Conservation (phyloP, 2,888 invertebrate species). For the Reticulitermes lucifugus region DNA sequence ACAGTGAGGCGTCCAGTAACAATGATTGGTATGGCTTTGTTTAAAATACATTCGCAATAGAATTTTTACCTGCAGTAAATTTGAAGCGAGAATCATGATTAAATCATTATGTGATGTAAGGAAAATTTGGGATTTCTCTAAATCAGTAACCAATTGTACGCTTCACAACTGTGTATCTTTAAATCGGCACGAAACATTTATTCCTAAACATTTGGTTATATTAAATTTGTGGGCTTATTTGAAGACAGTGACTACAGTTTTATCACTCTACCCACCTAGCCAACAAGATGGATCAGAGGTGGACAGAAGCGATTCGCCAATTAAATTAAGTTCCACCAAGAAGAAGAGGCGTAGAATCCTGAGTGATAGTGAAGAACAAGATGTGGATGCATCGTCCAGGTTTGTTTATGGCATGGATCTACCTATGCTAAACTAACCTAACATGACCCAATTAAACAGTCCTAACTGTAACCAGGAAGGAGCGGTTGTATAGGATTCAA, state of each 20-base stretch:
- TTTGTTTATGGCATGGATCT: background rate
- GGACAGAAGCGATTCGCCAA: constrained; percentile 8
- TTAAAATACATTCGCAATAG: background rate
- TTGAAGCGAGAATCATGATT: background rate
- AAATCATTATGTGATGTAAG: background rate
- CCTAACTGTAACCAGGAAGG: background rate
- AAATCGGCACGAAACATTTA: background rate
- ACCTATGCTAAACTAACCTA: too few species aligned
- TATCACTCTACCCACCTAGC: constrained; percentile 36
- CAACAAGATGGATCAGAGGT: constrained; percentile 6
- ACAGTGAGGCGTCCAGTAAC: background rate
- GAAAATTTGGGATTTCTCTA: background rate
- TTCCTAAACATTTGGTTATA: background rate
- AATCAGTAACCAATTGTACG: background rate
- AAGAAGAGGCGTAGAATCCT: constrained; percentile 38
- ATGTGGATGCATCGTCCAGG: constrained; percentile 25
- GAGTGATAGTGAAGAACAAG: constrained; percentile 36
- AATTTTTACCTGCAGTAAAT: background rate
- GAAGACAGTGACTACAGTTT: constrained; percentile 6
- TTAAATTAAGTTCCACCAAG: background rate
- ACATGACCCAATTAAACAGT: too few species aligned
- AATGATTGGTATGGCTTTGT: background rate
- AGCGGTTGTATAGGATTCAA: background rate
- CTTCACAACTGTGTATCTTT: too few species aligned
- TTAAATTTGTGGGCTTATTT: background rate